These are phyloP conservation scores for Hydrotaea cyrtoneurina DNA, from an alignment of 2,888 invertebrate genomes.

Conservation along the genomic window DNA sequence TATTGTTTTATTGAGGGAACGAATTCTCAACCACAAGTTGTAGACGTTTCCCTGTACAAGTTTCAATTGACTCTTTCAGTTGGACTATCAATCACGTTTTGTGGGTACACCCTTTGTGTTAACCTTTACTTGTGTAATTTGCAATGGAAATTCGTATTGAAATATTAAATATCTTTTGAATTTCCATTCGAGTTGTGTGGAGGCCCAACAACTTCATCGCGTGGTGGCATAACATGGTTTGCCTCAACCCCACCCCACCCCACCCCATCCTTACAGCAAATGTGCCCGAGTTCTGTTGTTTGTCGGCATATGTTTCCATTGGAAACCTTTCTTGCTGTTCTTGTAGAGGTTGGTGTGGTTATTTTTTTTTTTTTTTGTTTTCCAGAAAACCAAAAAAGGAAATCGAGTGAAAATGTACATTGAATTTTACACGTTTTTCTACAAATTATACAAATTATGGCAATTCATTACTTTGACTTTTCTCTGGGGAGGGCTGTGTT, in stretches of 20 bases:
- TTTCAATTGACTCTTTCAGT: no score
- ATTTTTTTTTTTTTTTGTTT: background rate
- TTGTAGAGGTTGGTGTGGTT: background rate
- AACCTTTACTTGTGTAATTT: background rate
- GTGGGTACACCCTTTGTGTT: background rate
- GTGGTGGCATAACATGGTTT: no score
- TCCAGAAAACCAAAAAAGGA: background rate
- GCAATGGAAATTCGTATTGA: background rate
- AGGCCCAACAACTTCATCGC: no score
- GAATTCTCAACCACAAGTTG: no score
- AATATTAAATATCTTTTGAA: background rate
- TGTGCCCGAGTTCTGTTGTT: background rate
- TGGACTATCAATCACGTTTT: no score
- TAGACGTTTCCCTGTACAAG: no score
- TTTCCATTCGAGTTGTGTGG: background rate
- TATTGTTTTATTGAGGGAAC: no score
- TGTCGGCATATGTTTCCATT: background rate
- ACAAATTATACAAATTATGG: conserved; percentile 51
- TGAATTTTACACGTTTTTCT: background rate
- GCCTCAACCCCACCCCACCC: no score
- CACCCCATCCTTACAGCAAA: no score
- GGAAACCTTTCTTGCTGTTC: background rate
- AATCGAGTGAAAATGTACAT: background rate
- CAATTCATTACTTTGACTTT: conserved; percentile 59
- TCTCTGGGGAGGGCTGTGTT: background rate